Evolutionary conservation across 2,797 vertebrate species (phyloP), one percentile per base, ranked within the genome.

Genomic region (Sebastes ruberrimus): DNA sequence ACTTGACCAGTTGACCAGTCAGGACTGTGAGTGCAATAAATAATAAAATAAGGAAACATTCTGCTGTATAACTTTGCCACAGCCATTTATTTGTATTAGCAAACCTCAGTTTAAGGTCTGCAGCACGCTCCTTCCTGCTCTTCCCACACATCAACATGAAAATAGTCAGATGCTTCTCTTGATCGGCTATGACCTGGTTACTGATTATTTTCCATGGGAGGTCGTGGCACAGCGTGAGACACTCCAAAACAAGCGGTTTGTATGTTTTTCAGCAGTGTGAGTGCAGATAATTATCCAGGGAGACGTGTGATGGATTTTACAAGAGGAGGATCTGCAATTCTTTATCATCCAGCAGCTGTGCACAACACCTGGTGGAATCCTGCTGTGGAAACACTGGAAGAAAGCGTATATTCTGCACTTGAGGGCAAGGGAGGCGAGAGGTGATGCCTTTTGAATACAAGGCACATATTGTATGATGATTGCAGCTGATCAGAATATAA

Each of bases 311-410:
- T 71, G 71, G 88, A 89, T 91, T 85, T 81, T 82, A 74, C 76
- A 80, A 59, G 80, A 77, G 62, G 65, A 80, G 42, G 83, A 85
- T 72, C 76, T 63, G 83, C 46, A 53, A 35, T 84, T 86, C 82
- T 89, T 89, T 90, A 87, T 74, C 81, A 60, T 86, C 72, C 55
- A 22, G 80, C 89, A 88, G 91, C 90, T 93, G 92, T 85, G 85
- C 10, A 4, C 72, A 89, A 87, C 91, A 91, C 88, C 90, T 93
- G 93, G 64, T 38, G 75, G 77, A 79, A 3, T 75, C 87, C 66
- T 2, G 81, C 87, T 85, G 85, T 22, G 87, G 60, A 71, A 78
- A 82, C 59, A 32, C 71, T 23, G 61, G 46, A 33, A 67, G 71
- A 56, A 66, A 53, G 73, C 61, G 52, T 64, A 33, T 23, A 70